These are phyloP conservation scores for Theonella swinhoei DNA, from an alignment of 37 sponge, comb jelly and placozoan genomes.

Conservation along the genomic window DNA sequence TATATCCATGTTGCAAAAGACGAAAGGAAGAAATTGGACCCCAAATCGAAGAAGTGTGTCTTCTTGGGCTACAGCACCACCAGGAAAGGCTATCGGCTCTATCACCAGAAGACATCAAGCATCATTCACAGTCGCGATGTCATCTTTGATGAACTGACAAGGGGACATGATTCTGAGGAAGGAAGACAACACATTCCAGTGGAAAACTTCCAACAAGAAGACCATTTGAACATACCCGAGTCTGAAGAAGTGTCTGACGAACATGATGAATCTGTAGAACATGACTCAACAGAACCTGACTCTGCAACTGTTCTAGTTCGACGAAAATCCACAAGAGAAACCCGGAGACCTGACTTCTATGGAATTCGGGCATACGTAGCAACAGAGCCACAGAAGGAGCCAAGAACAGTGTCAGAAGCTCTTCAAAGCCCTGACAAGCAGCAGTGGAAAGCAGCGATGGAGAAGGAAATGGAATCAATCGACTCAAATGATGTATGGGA, in stretches of 20 bases:
- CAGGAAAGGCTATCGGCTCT: slow-evolving; percentile 61
- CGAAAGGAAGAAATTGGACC: slow-evolving; percentile 49
- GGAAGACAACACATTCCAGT: slow-evolving; percentile 17
- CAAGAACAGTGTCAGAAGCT: slow-evolving; percentile 30
- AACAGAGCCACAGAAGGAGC: background rate
- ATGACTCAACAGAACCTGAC: background rate
- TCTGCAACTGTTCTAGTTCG: background rate
- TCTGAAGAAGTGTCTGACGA: background rate
- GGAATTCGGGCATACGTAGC: slow-evolving; percentile 2
- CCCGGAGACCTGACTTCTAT: slow-evolving; percentile 42
- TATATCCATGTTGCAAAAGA: slow-evolving; percentile 48
- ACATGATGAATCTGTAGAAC: background rate
- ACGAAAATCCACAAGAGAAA: slow-evolving; percentile 31
- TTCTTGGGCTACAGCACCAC: slow-evolving; percentile 38
- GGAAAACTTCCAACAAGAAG: slow-evolving; percentile 5
- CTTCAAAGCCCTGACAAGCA: slow-evolving; percentile 13
- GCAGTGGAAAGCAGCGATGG: slow-evolving; percentile 8
- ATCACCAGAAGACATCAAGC: slow-evolving; percentile 21
- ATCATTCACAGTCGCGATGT: slow-evolving; percentile 61
- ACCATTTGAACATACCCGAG: slow-evolving; percentile 15
- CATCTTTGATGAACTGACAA: slow-evolving; percentile 45
- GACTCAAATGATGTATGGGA: slow-evolving; percentile 29
- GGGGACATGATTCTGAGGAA: slow-evolving; percentile 28
- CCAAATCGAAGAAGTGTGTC: slow-evolving; percentile 48
- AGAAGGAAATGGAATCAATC: slow-evolving; percentile 19